Evolutionary conservation across 2,888 invertebrate species (phyloP).

Genomic region (Aphodius granarius): DNA sequence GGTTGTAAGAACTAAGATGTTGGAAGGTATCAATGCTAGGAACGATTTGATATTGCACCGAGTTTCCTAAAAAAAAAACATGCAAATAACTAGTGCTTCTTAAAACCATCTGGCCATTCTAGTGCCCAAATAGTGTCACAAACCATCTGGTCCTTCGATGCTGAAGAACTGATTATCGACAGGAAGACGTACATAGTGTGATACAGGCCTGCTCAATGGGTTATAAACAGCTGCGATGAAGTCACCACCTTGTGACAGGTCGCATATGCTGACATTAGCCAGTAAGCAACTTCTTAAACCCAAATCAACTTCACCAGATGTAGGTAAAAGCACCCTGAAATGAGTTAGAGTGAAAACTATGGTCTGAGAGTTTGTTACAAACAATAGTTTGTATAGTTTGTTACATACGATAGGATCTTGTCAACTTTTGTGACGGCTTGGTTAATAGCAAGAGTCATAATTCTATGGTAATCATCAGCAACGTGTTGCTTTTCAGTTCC

Average conservation of each 20-base stretch:
- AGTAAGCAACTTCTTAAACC: conserved; percentile 57
- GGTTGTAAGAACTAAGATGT: conserved; percentile 24
- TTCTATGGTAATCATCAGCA: conserved; percentile 73
- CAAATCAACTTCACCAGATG: conserved; percentile 45
- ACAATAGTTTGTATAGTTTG: not conserved
- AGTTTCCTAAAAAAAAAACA: conserved; percentile 57
- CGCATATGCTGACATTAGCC: conserved; percentile 65
- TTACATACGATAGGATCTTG: conserved; percentile 30
- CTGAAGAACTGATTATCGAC: conserved; percentile 58
- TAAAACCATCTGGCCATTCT: too few relatives aligned
- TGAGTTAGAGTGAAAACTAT: not conserved
- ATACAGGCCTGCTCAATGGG: conserved; percentile 66
- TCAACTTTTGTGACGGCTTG: conserved; percentile 22
- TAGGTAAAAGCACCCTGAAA: conserved; percentile 28
- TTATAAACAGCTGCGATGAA: conserved; percentile 81
- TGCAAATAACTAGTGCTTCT: not conserved
- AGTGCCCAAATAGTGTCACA: not conserved
- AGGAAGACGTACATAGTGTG: conserved; percentile 64
- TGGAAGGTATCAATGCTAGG: conserved; percentile 28
- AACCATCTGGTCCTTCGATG: conserved; percentile 21
- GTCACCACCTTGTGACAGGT: conserved; percentile 52
- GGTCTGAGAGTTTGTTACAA: not conserved
- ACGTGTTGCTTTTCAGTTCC: conserved; percentile 45
- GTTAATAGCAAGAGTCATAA: conserved; percentile 68
- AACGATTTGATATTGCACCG: conserved; percentile 36